Conservation (phyloP, 2,888 invertebrate species). For the Thecophora atra region DNA sequence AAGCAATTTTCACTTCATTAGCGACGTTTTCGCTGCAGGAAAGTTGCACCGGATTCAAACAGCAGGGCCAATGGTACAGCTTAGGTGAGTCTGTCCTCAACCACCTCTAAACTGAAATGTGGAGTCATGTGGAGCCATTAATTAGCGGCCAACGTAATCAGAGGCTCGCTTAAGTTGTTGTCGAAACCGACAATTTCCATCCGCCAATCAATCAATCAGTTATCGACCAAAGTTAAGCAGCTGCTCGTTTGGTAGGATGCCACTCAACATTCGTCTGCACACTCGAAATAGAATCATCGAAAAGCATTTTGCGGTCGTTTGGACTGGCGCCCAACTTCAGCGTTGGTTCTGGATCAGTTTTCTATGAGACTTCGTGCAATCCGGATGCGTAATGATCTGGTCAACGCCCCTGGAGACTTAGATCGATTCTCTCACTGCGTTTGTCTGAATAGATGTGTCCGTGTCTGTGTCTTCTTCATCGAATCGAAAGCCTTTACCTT, state of each 20-base stretch:
- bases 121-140: conserved; percentile 17
- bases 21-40: neutral
- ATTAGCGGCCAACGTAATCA: conserved; percentile 2
- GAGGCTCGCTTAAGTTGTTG: conserved; percentile 7
- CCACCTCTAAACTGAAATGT: too few species aligned
- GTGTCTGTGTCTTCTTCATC: too few species aligned
- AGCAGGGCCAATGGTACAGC: too few species aligned
- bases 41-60: neutral
- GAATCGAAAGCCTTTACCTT: too few species aligned
- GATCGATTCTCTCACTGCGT: neutral
- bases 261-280: neutral
- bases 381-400: conserved; percentile 9
- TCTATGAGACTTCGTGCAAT: neutral
- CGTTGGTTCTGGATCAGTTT: neutral
- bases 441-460: neutral
- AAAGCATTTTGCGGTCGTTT: neutral
- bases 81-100: neutral
- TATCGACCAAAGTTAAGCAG: neutral
- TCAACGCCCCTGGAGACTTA: conserved; percentile 18
- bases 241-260: conserved; percentile 1
- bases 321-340: neutral
- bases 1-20: neutral
- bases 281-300: neutral
- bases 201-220: conserved; percentile 22
- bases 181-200: conserved; percentile 17